Conservation (phyloP, 2,888 invertebrate species). For the Pristionchus mayeri region DNA sequence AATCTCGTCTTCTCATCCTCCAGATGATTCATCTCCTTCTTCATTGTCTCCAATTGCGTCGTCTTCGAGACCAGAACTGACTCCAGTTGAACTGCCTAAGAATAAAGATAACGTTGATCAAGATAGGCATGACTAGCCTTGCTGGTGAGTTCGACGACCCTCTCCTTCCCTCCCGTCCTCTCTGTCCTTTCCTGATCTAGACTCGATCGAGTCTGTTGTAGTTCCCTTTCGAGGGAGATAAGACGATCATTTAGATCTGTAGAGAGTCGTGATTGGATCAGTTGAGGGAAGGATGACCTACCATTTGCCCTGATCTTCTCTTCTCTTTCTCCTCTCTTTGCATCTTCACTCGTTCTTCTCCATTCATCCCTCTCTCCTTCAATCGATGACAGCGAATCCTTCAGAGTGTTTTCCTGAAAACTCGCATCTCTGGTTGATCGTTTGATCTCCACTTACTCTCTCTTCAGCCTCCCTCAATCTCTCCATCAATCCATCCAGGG, state of each 20-base stretch:
- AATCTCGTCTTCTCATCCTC: conserved; percentile 20
- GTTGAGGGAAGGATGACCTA: background rate
- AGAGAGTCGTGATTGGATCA: background rate
- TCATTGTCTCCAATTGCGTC: conserved; percentile 29
- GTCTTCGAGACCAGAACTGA: background rate
- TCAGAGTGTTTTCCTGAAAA: conserved; percentile 44
- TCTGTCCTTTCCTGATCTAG: conserved; percentile 40
- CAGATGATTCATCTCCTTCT: background rate
- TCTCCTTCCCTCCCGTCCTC: conserved; percentile 1
- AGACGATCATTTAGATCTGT: conserved; percentile 40
- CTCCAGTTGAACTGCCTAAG: conserved; percentile 35
- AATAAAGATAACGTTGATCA: background rate
- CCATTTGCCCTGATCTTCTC: background rate
- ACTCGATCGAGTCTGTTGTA: background rate
- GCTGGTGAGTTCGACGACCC: background rate
- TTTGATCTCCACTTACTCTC: background rate
- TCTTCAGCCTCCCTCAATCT: conserved; percentile 32
- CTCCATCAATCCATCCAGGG: conserved; percentile 44
- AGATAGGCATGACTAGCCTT: background rate
- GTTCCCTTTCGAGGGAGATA: conserved; percentile 1
- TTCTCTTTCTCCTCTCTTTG: background rate
- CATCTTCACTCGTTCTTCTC: conserved; percentile 19
- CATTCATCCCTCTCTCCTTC: conserved; percentile 45
- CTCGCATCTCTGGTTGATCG: background rate
- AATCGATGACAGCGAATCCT: conserved; percentile 11